Evolutionary conservation across 1,140 invertebrate genomes (phyloP).

Genomic region (Hylaeus anthracinus): DNA sequence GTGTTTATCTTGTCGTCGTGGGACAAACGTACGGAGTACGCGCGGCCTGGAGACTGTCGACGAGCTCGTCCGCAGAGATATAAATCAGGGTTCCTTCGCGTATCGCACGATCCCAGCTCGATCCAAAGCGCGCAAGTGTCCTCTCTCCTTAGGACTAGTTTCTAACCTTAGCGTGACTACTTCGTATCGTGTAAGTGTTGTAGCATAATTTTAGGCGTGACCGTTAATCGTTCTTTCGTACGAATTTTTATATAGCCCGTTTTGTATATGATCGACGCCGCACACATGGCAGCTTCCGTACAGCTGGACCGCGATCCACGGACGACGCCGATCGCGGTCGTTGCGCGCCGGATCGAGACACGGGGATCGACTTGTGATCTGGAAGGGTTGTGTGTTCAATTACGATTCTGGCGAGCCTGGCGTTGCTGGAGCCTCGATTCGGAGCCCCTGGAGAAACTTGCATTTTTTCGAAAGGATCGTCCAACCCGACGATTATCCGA

Average conservation of each 20-base stretch:
- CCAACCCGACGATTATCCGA: neutral
- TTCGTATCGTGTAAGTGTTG: slow-evolving; percentile 52
- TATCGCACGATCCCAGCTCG: slow-evolving; percentile 9
- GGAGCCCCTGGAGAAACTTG: no score
- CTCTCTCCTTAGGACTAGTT: slow-evolving; percentile 46
- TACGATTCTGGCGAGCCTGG: neutral
- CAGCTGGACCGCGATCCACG: neutral
- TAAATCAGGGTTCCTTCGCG: neutral
- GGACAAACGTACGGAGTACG: slow-evolving; percentile 60
- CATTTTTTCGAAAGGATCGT: no score
- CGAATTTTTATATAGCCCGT: slow-evolving; percentile 60
- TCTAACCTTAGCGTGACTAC: slow-evolving; percentile 42
- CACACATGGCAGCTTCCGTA: slow-evolving; percentile 3
- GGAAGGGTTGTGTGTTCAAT: neutral
- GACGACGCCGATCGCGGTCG: neutral
- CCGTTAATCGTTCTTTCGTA: slow-evolving; percentile 57
- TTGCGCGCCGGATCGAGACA: neutral
- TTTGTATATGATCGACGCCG: slow-evolving; percentile 51
- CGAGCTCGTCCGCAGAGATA: neutral
- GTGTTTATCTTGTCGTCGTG: slow-evolving; percentile 64
- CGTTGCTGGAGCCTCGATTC: neutral
- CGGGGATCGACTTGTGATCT: neutral
- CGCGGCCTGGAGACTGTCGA: slow-evolving; percentile 49
- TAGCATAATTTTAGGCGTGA: slow-evolving; percentile 50
- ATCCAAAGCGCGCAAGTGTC: neutral